phyloP scores from a whole-genome alignment of 2,113 vertebrate species.

The Chunga burmeisteri region DNA sequence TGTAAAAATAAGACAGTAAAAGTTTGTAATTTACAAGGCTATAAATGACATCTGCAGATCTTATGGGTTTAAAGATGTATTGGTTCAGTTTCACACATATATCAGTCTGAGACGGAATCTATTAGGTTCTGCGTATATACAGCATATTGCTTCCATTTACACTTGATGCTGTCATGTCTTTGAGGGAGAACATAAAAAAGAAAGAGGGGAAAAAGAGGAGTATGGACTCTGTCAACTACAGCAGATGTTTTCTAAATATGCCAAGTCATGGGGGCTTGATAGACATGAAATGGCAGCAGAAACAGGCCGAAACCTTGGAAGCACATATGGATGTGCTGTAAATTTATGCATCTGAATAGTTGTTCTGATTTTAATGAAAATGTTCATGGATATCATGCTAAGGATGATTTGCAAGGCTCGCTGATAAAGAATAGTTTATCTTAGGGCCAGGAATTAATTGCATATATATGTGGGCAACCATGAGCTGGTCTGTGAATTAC shows the following conservation, averaged over 20 bases:
- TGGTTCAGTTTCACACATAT: slow-evolving; percentile 19
- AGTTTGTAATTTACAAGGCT: slow-evolving; percentile 64
- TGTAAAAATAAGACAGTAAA: slow-evolving; percentile 60
- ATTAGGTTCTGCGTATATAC: background rate
- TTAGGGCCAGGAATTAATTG: background rate
- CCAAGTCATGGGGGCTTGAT: background rate
- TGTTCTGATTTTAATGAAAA: background rate
- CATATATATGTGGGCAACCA: background rate
- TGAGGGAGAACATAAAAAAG: slow-evolving; percentile 35
- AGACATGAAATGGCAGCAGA: background rate
- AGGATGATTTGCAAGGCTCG: background rate
- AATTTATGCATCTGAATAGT: background rate
- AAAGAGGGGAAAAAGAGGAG: background rate
- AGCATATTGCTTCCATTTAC: slow-evolving; percentile 50
- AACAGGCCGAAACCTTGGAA: background rate
- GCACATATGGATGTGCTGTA: background rate
- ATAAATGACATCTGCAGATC: slow-evolving; percentile 59
- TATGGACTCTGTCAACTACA: slow-evolving; percentile 17
- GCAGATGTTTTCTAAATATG: slow-evolving; percentile 43
- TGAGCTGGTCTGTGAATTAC: background rate
- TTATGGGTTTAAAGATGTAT: slow-evolving; percentile 45
- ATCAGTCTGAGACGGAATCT: slow-evolving; percentile 23
- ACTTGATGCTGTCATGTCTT: background rate
- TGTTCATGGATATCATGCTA: background rate
- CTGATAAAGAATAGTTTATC: background rate